A percentile compares a stretch with the other conserved stretches of the same genome.
Evolutionary conservation across 2,113 vertebrate species (phyloP).

Genomic region (Serilophus lunatus): DNA sequence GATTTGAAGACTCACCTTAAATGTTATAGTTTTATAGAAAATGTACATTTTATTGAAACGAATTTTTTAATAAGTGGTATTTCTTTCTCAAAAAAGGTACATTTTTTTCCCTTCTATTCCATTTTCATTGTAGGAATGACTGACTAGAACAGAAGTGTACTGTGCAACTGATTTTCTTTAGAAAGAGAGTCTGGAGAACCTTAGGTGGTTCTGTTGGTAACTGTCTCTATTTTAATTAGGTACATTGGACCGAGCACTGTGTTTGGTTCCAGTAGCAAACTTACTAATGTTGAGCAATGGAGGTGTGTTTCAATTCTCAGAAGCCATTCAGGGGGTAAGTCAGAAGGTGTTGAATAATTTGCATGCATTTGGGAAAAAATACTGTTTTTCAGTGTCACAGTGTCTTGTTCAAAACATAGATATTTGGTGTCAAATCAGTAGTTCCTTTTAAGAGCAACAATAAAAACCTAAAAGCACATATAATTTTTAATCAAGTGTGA

Average conservation of each 20-base stretch:
- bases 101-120: background rate
- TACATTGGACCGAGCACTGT: slow-evolving; percentile 96
- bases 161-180: background rate
- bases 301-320: slow-evolving; percentile 94
- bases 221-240: slow-evolving; percentile 64
- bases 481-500: background rate
- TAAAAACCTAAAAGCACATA: background rate
- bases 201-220: background rate
- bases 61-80: background rate
- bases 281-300: slow-evolving; percentile 98
- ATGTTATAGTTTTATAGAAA: background rate
- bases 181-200: background rate
- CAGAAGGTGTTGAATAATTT: background rate
- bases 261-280: slow-evolving; percentile 95
- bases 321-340: slow-evolving; percentile 94
- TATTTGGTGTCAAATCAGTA: background rate
- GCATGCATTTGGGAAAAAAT: background rate
- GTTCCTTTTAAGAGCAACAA: background rate
- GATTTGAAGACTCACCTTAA: background rate
- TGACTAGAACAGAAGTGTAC: background rate
- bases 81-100: background rate
- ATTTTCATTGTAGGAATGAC: background rate
- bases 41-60: background rate
- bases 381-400: rapidly evolving
- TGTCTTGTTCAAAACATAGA: background rate